phyloP scores from a whole-genome alignment of 2,797 vertebrate genomes.

The Caiman crocodilus region DNA sequence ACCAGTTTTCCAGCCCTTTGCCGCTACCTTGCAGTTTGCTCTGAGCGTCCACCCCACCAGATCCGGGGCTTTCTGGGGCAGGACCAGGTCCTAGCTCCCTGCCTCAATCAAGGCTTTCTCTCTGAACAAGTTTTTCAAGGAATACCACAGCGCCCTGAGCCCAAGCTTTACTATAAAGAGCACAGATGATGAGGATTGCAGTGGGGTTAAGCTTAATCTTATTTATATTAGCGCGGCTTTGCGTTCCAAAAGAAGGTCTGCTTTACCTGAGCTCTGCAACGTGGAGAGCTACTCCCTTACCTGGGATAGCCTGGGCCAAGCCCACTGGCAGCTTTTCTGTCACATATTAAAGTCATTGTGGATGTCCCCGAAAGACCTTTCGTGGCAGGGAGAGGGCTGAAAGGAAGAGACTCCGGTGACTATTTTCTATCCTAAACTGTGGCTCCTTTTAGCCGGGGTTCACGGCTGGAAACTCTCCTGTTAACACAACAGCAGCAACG shows the following conservation, averaged over 20 bases:
- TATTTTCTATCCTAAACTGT: neutral
- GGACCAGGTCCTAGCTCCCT: neutral
- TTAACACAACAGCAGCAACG: neutral
- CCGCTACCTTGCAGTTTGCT: neutral
- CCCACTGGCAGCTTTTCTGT: neutral
- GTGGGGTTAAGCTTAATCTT: conserved; percentile 73
- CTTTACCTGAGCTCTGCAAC: conserved; percentile 32
- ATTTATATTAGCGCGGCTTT: conserved; percentile 72
- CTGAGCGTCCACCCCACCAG: neutral
- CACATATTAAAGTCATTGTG: neutral
- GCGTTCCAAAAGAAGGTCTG: conserved; percentile 70
- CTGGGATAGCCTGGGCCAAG: neutral
- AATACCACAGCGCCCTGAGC: neutral
- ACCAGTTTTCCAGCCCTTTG: neutral
- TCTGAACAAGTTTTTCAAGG: neutral
- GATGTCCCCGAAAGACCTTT: neutral
- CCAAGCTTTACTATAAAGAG: conserved; percentile 44
- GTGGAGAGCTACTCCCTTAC: neutral
- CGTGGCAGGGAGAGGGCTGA: neutral
- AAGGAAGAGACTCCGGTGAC: neutral
- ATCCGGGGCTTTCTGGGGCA: neutral
- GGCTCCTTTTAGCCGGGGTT: neutral
- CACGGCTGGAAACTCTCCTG: neutral
- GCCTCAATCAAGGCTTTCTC: neutral
- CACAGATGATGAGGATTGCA: conserved; percentile 63